Evolutionary conservation across 2,888 invertebrate genomes (phyloP).

Genomic region (Scaptomyza cyrtandrae): DNA sequence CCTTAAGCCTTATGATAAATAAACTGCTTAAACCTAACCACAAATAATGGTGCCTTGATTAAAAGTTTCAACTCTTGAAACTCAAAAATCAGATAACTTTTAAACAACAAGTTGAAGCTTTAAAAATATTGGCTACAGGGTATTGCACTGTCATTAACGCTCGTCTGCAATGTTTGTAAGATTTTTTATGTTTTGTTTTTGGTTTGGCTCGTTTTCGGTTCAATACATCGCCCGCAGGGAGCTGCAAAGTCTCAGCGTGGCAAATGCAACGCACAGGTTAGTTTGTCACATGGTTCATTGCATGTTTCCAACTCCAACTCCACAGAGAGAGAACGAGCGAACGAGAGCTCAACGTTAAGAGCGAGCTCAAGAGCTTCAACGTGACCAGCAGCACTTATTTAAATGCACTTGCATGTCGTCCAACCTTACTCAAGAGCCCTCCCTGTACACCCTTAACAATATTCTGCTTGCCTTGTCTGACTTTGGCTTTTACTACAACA

Average conservation of each 20-base stretch:
- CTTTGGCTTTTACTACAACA: slow-evolving; percentile 1
- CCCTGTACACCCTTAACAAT: not conserved
- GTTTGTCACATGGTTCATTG: slow-evolving; percentile 69
- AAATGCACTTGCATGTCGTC: slow-evolving; percentile 54
- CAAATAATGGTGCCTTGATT: too few species aligned
- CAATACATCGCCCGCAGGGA: slow-evolving; percentile 56
- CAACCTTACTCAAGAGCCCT: slow-evolving; percentile 5
- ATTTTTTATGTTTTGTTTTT: slow-evolving; percentile 4
- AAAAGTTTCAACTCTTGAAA: too few species aligned
- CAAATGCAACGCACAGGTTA: slow-evolving; percentile 60
- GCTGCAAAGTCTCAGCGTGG: slow-evolving; percentile 66
- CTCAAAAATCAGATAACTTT: too few species aligned
- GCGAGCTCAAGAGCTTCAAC: slow-evolving; percentile 38
- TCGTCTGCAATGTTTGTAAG: too few species aligned
- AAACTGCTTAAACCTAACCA: too few species aligned
- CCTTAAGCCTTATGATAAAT: too few species aligned
- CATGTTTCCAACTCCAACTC: slow-evolving; percentile 14
- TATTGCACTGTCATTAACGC: slow-evolving; percentile 1
- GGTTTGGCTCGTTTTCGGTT: slow-evolving; percentile 36
- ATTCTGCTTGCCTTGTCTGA: not conserved
- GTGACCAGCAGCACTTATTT: slow-evolving; percentile 50
- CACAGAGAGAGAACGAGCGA: not conserved
- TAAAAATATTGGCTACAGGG: slow-evolving; percentile 1
- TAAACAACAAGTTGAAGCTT: too few species aligned
- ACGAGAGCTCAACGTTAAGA: slow-evolving; percentile 7